phyloP scores from a whole-genome alignment of 2,888 invertebrate genomes.

The Caenorhabditis zanzibari region DNA sequence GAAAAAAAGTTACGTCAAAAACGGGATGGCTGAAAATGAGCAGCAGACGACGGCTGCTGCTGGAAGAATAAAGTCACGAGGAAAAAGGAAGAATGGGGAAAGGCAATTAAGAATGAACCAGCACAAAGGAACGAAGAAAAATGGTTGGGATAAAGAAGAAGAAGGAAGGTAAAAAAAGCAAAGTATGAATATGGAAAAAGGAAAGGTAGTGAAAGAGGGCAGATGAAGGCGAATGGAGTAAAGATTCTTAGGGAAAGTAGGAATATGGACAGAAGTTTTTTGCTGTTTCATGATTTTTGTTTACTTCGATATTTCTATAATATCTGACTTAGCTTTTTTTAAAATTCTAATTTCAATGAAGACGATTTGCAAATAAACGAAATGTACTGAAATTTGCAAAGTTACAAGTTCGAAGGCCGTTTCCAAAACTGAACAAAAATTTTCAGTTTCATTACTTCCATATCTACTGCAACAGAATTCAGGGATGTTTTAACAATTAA shows the following conservation, averaged over 20 bases:
- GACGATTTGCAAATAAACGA: too few relatives aligned
- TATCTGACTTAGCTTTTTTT: not conserved
- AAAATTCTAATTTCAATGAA: not conserved
- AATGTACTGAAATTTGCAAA: too few relatives aligned
- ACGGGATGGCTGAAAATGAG: conserved; percentile 34
- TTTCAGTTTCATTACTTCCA: too few relatives aligned
- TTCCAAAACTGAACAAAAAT: too few relatives aligned
- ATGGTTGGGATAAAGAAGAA: conserved; percentile 2
- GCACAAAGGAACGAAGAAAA: conserved; percentile 37
- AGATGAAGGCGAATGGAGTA: not conserved
- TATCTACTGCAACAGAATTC: too few relatives aligned
- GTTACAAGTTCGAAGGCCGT: too few relatives aligned
- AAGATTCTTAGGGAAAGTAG: not conserved
- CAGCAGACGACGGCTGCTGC: not conserved
- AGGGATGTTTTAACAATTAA: too few relatives aligned
- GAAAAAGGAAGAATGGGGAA: conserved; percentile 8
- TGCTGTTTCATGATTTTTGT: too few relatives aligned
- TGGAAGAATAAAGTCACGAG: conserved; percentile 39
- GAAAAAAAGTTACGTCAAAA: conserved; percentile 20
- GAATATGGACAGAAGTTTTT: too few relatives aligned
- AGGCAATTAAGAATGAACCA: conserved; percentile 52
- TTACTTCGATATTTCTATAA: not conserved
- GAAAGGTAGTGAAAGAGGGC: not conserved
- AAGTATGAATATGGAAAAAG: conserved; percentile 14
- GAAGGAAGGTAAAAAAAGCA: not conserved